Percentiles rank a stretch among this genome's conserved stretches.
Evolutionary conservation across 2,888 invertebrate species (phyloP).

Genomic region (Trissolcus brochymenae): DNA sequence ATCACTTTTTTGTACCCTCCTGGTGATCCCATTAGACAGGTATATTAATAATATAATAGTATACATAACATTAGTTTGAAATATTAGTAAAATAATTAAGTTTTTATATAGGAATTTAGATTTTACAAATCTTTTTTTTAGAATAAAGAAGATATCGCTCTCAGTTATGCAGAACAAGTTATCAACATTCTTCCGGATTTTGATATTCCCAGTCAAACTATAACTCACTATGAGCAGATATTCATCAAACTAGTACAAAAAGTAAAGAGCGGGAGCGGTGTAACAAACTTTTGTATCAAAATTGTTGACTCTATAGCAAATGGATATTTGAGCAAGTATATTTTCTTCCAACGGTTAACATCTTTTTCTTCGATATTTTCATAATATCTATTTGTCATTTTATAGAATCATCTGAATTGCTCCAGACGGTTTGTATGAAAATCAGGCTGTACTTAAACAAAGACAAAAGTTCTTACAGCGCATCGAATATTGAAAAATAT

Average conservation of each 20-base stretch:
- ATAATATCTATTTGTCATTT: neutral
- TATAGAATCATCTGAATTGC: conserved; percentile 58
- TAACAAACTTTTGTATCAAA: conserved; percentile 65
- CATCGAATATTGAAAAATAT: conserved; percentile 59
- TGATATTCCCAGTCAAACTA: conserved; percentile 57
- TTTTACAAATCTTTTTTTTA: conserved; percentile 40
- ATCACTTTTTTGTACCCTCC: conserved; percentile 61
- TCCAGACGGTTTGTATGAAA: conserved; percentile 63
- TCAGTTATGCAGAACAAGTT: conserved; percentile 64
- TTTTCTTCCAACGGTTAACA: neutral
- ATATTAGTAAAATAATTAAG: neutral
- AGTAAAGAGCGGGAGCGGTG: conserved; percentile 49
- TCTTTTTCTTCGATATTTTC: neutral
- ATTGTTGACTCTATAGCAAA: conserved; percentile 63
- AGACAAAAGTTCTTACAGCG: conserved; percentile 62
- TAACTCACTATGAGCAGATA: conserved; percentile 53
- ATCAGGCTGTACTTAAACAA: conserved; percentile 63
- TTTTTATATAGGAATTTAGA: conserved; percentile 1
- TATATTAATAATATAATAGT: neutral
- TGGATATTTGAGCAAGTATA: conserved; percentile 62
- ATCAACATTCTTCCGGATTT: conserved; percentile 65
- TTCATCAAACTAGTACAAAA: conserved; percentile 58
- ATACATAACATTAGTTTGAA: neutral
- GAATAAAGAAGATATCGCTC: conserved; percentile 60
- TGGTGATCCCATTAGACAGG: conserved; percentile 59